phyloP scores from a whole-genome alignment of 2,888 invertebrate genomes.

The Euzetes globulus region DNA sequence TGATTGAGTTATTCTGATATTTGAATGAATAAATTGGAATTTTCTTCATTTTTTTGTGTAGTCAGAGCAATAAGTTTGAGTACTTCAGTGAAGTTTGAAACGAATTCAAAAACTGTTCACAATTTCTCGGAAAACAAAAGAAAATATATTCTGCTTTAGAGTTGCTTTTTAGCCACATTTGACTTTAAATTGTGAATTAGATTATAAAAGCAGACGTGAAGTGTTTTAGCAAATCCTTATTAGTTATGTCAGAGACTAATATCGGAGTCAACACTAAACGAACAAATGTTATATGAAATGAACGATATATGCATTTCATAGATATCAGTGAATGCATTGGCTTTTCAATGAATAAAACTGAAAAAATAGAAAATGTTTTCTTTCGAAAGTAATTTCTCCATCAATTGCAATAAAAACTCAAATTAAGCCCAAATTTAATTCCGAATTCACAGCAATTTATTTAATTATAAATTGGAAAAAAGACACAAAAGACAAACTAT shows the following conservation, averaged over 20 bases:
- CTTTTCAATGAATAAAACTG: neutral
- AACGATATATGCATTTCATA: neutral
- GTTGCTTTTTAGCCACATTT: slow-evolving; percentile 6
- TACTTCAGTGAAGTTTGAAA: neutral
- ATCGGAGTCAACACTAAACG: neutral
- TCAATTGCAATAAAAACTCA: neutral
- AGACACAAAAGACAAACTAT: neutral
- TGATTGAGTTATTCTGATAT: neutral
- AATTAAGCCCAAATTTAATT: neutral
- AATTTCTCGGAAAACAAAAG: neutral
- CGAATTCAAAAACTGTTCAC: neutral
- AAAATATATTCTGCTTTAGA: neutral
- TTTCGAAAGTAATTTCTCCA: neutral
- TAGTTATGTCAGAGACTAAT: neutral
- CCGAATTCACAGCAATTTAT: neutral
- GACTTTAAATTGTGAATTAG: slow-evolving; percentile 6
- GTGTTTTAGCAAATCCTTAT: slow-evolving; percentile 1
- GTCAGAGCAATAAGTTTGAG: neutral
- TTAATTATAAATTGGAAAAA: neutral
- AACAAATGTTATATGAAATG: slow-evolving; percentile 1
- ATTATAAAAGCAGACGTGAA: slow-evolving; percentile 10
- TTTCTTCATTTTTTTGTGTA: no score
- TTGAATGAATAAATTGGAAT: neutral
- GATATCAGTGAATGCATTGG: neutral
- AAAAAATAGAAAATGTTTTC: neutral